Evolutionary conservation across 2,797 vertebrate species (phyloP).

Genomic region (Myripristis jacobus): DNA sequence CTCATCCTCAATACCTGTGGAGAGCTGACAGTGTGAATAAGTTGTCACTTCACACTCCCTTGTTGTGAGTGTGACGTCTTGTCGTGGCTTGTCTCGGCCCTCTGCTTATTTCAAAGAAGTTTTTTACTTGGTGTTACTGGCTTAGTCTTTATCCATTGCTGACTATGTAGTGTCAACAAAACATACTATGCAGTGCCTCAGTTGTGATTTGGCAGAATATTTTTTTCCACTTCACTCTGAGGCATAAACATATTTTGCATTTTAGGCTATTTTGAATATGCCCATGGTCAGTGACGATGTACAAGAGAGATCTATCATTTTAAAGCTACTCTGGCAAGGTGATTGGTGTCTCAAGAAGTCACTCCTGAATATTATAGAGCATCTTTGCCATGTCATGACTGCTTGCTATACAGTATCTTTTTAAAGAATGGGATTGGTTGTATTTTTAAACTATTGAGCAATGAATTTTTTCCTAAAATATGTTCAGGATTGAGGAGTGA

Average conservation of each 20-base stretch:
- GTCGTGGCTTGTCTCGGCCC: slow-evolving; percentile 17
- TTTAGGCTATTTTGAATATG: slow-evolving; percentile 12
- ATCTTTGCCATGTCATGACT: background rate
- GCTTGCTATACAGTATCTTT: background rate
- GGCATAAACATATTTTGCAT: slow-evolving; percentile 18
- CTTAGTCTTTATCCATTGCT: background rate
- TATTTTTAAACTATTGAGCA: no score
- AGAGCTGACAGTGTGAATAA: no score
- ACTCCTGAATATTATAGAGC: background rate
- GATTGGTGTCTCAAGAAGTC: no score
- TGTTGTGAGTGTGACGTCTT: background rate
- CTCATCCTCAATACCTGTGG: no score
- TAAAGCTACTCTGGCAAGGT: no score
- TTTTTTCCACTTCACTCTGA: background rate
- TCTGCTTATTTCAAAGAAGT: background rate
- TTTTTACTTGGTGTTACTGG: slow-evolving; percentile 13
- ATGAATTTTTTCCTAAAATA: no score
- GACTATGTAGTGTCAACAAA: slow-evolving; percentile 7
- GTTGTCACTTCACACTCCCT: background rate
- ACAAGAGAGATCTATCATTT: background rate
- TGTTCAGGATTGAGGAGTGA: no score
- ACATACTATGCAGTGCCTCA: background rate
- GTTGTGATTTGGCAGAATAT: background rate
- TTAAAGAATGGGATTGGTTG: background rate
- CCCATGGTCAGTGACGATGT: background rate